Percentiles rank a stretch among this genome's conserved stretches.
Evolutionary conservation across 2,888 invertebrate species (phyloP).

Genomic region (Charanyca ferruginea): DNA sequence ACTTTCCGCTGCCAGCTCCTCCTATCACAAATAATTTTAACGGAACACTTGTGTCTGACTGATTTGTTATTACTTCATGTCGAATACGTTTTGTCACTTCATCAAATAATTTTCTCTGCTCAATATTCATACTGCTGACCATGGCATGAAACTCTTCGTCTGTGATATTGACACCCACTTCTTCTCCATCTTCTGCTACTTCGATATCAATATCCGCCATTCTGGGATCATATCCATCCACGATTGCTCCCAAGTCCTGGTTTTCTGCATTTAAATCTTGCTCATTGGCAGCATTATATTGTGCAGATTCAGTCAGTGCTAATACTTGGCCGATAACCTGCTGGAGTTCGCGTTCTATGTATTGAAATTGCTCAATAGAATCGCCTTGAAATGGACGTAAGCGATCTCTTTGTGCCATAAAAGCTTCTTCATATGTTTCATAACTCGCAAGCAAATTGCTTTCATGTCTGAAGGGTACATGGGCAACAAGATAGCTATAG

Average conservation of each 20-base stretch:
- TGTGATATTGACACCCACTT: background rate
- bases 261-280: background rate
- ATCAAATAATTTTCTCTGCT: too few relatives aligned
- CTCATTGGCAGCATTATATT: background rate
- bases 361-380: constrained; percentile 7
- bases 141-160: too few relatives aligned
- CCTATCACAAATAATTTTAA: constrained; percentile 3
- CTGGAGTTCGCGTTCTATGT: constrained; percentile 7
- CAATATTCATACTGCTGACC: too few relatives aligned
- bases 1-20: constrained; percentile 5
- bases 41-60: background rate
- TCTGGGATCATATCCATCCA: constrained; percentile 9
- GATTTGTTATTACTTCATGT: background rate
- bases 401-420: background rate
- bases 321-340: constrained; percentile 9
- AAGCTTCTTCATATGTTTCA: constrained; percentile 6
- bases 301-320: background rate
- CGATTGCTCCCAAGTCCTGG: background rate
- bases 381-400: background rate
- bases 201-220: constrained; percentile 9
- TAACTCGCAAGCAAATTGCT: background rate
- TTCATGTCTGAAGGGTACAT: constrained; percentile 6
- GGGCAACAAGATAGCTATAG: constrained; percentile 8
- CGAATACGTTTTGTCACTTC: too few relatives aligned
- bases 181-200: constrained; percentile 2